These are phyloP conservation scores for Venturia canescens DNA, from an alignment of 1,140 invertebrate species.

Conservation along the genomic window DNA sequence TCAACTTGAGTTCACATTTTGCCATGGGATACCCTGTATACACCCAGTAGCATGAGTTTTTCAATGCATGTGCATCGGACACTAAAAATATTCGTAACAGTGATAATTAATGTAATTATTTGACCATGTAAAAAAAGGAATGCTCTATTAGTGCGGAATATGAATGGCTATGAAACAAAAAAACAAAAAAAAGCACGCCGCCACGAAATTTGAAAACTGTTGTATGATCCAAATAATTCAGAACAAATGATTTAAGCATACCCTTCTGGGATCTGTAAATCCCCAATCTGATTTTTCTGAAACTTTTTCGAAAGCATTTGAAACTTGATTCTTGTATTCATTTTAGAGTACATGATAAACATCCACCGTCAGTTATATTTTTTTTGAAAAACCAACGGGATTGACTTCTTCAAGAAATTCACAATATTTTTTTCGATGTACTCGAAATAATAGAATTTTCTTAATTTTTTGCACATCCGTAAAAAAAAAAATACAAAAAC, in stretches of 20 bases:
- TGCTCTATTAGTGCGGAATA: conserved; percentile 30
- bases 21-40: too few species aligned
- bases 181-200: conserved; percentile 10
- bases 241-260: too few species aligned
- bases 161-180: conserved; percentile 23
- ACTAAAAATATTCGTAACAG: not conserved
- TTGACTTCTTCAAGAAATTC: too few species aligned
- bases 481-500: not conserved
- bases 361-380: too few species aligned
- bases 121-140: conserved; percentile 6
- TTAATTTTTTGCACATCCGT: not conserved
- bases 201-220: not conserved
- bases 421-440: not conserved
- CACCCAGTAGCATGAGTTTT: conserved; percentile 52
- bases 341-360: too few species aligned
- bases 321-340: too few species aligned
- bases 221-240: too few species aligned
- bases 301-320: too few species aligned
- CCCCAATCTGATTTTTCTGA: too few species aligned
- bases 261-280: too few species aligned
- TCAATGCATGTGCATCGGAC: conserved; percentile 58
- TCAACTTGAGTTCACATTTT: too few species aligned
- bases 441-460: not conserved
- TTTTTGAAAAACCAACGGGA: too few species aligned
- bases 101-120: not conserved